Evolutionary conservation across 2,113 vertebrate species (phyloP).

Genomic region (Sinocyclocheilus anophthalmus): DNA sequence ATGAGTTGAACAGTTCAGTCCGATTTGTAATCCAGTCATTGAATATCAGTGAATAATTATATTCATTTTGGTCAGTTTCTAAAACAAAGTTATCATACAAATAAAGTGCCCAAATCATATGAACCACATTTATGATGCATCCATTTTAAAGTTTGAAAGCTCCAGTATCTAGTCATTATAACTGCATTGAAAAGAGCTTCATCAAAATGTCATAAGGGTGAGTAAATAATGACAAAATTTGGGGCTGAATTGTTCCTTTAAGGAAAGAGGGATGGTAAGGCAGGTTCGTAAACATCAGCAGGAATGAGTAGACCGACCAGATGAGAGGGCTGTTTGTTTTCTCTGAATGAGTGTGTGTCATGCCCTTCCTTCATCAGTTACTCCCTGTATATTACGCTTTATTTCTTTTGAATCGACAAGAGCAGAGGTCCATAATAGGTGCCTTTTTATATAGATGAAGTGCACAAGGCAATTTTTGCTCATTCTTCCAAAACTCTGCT

Average conservation of each 20-base stretch:
- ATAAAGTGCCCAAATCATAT: neutral
- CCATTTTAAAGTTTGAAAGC: neutral
- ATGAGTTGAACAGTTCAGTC: neutral
- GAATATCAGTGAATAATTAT: neutral
- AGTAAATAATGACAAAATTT: constrained; percentile 21
- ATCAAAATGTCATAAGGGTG: neutral
- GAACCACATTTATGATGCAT: neutral
- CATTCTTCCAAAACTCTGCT: constrained; percentile 26
- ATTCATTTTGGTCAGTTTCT: neutral
- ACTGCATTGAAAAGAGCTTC: neutral
- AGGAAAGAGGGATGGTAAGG: neutral
- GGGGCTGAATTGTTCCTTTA: neutral
- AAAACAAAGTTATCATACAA: neutral
- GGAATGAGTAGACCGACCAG: neutral
- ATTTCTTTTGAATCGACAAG: constrained; percentile 35
- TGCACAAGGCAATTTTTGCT: constrained; percentile 29
- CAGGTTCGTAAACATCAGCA: neutral
- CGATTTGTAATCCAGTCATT: neutral
- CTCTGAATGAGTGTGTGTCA: constrained; percentile 42
- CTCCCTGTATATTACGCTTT: constrained; percentile 37
- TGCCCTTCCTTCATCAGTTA: constrained; percentile 10
- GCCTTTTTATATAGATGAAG: neutral
- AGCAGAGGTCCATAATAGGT: constrained; percentile 25
- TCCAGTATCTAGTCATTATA: neutral
- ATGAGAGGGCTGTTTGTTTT: constrained; percentile 44